Base-by-base conservation (phyloP, 2,888 invertebrate species). In the Seira musarum region DNA sequence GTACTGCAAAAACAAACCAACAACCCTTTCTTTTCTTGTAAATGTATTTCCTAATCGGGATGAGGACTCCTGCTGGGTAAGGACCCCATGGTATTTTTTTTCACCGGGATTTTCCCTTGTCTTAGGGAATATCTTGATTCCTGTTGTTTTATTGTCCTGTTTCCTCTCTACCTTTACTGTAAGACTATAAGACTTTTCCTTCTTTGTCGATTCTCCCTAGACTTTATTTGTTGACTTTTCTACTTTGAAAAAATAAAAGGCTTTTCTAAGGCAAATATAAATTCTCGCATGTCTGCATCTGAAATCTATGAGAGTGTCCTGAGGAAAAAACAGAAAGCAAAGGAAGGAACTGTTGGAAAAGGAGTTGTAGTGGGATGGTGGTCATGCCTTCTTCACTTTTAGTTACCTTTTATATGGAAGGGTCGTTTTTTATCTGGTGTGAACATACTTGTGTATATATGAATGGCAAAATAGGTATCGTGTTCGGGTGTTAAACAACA, bases 401-500 rank as follows among this genome's bases (percentile, higher is more conserved):
- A 40, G 6, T 40, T 40, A 40, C 40, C 40, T 40, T 40, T 40
- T 40, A 40, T 6, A 40, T 40, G 13, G 40, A 40, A 40, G 13
- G 40, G 6, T 40, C 13, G 6, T 40, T 40, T 40, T 40, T 40
- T 13, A 8, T 40, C 40, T 13, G n/a, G n/a, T 64, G 21, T 64
- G 22, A 22, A 8, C 6, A 8, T n/a, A 1, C 3, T 35, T 49
- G 49, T 1, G 21, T 63, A n/a, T 65, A 57, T 57, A 63, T 69
- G 75, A 19, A 46, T 67, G 40, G 35, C 13, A 40, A 40, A 40
- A 46, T 65, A 72, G 86, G 81, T 85, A 84, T 66, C 81, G 82
- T 15, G 75, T 87, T 61, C 85, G 87, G 53, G 83, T 83, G 61
- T 65, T 83, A 57, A 86, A 85, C 80, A 83, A 78, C 75, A 85